phyloP scores from a whole-genome alignment of 2,888 invertebrate species.

The Leptothorax acervorum region DNA sequence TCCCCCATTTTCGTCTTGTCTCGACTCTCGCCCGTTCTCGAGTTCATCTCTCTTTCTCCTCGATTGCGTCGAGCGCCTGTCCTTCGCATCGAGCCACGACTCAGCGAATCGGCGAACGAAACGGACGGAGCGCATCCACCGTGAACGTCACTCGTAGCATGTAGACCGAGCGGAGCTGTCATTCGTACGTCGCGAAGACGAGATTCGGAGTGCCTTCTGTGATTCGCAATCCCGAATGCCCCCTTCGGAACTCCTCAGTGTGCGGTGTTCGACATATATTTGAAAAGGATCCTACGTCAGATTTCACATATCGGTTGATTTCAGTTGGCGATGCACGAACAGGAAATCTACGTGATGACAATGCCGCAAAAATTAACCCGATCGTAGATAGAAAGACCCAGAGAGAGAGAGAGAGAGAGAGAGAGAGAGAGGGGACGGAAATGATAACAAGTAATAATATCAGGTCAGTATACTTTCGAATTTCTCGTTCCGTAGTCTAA shows the following conservation, averaged over 20 bases:
- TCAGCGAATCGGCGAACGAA: constrained; percentile 59
- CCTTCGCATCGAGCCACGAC: constrained; percentile 49
- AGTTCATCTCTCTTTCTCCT: constrained; percentile 57
- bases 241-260: constrained; percentile 31
- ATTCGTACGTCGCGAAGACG: constrained; percentile 51
- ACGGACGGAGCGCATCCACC: constrained; percentile 59
- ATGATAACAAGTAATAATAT: neutral
- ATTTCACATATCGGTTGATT: constrained; percentile 51
- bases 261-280: constrained; percentile 27
- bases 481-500: neutral
- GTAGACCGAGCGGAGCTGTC: constrained; percentile 73
- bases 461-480: constrained; percentile 42
- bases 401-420: neutral
- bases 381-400: neutral
- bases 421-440: neutral
- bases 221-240: constrained; percentile 34
- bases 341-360: constrained; percentile 2
- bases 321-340: constrained; percentile 35
- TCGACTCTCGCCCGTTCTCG: constrained; percentile 18
- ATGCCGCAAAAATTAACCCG: neutral
- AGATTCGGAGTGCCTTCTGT: constrained; percentile 27
- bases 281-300: constrained; percentile 35
- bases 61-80: constrained; percentile 41
- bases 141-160: constrained; percentile 74
- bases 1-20: constrained; percentile 38